A percentile compares a stretch with the other conserved stretches of the same genome.
Evolutionary conservation across 2,113 vertebrate genomes (phyloP).

Genomic region (Oncorhynchus masou): DNA sequence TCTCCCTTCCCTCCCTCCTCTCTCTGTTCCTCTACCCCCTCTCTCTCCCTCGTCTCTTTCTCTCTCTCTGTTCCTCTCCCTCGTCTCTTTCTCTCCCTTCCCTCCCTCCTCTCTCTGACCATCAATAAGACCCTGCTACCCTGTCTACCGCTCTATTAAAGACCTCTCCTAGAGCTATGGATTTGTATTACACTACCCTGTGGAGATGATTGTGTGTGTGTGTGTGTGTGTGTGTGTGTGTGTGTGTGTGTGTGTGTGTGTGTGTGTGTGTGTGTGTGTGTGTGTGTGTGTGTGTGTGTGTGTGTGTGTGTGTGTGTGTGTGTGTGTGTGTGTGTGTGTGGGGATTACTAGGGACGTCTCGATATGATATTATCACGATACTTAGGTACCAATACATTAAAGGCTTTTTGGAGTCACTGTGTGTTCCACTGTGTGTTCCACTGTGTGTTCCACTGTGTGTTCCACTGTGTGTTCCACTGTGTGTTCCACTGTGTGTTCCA

Average conservation of each 20-base stretch:
- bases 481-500: no score
- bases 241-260: background rate
- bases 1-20: background rate
- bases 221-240: background rate
- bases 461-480: no score
- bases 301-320: background rate
- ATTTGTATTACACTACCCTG: background rate
- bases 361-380: no score
- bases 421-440: no score
- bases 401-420: no score
- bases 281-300: background rate
- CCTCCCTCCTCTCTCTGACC: background rate
- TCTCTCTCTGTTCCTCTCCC: background rate
- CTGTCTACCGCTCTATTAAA: background rate
- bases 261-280: background rate
- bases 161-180: background rate
- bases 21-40: background rate
- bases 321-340: background rate
- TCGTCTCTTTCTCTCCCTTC: background rate
- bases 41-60: background rate
- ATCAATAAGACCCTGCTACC: background rate
- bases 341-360: background rate
- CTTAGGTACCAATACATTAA: no score
- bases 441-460: no score
- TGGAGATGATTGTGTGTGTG: background rate